Evolutionary conservation across 2,113 vertebrate genomes (phyloP), one percentile per base, ranked within the genome.

Genomic region (Mastomys coucha): DNA sequence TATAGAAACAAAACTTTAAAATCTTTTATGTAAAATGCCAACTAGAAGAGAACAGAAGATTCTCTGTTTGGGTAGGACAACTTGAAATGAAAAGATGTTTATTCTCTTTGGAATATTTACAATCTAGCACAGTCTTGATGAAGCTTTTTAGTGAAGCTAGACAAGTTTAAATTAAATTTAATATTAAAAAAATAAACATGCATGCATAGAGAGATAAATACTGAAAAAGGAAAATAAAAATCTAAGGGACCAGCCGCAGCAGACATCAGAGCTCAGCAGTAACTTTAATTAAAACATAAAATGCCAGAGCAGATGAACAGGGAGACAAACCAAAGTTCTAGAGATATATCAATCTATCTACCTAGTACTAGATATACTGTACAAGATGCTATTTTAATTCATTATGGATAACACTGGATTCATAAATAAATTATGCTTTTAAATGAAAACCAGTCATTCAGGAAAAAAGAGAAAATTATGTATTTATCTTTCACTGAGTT

Each of bases 151-250:
- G 3, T 86, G 75, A 76, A 75, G 24, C 22, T 65, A 86, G 45
- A 73, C 36, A 91, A 81, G 45, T 58, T 91, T 89, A 91, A 88
- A 91, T 56, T 67, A 69, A 88, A 51, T 69, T 70, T 69, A 17
- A 70, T n/a, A 84, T 36, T 33, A 82, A 72, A 78, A 88, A 51
- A 77, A 28, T 49, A 67, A 65, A 58, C 4, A 87, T 20, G 7
- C 2, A 67, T 91, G 28, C n/a, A 73, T 58, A 39, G 22, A 36
- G 7, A 81, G 73, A 63, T 84, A 93, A 93, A 39, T 28, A 58
- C 22, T 39, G 67, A 81, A 80, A 80, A 80, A 82, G 31, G 10
- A 45, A 80, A 80, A 33, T 49, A 77, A 77, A 77, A 90, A 78
- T n/a, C 16, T 6, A 76, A 24, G 33, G 24, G 5, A 65, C 33